Base-by-base conservation (phyloP, 1,140 invertebrate species). In the Stenopsyche tienmushanensis region DNA sequence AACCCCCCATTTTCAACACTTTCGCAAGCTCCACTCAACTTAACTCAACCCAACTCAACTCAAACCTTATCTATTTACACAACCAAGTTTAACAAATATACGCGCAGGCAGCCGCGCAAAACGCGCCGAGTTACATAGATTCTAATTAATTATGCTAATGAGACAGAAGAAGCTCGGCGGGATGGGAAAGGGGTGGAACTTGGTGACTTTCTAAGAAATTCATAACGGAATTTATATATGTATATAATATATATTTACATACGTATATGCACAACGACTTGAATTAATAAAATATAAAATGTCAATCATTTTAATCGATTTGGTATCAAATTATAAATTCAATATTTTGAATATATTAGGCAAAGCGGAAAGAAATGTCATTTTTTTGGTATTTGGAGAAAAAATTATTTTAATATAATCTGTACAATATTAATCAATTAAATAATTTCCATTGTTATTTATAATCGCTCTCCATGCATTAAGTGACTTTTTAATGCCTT, bases 111-210 rank as follows among this genome's bases (percentile, higher is more conserved):
- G 66, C 54, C 44, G 55, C 42, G 60, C 66, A 63, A 67, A 67
- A 64, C 67, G 67, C 67, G 64, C 64, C 60, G 57, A 70, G 59
- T 65, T 70, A 70, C 68, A 70, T 70, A 67, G 68, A 70, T 70
- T 70, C 68, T 70, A 70, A 70, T 70, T 70, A 70, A 70, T 70
- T 70, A 70, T 70, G 68, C 68, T 70, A 70, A 70, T 70, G 68
- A 70, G 68, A 64, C 54, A 64, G 64, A 70, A 66, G 52, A 64
- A 54, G 62, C 45, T 47, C 13, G 55, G 18, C n/a, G 50, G 55
- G 57, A 34, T n/a, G 54, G 29, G 17, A 42, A n/a, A 41, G 25
- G 24, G 45, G 13, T 52, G 42, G 39, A 3, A 15, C 9, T 13
- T 21, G 3, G 3, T 18, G 15, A 49, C 50, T 53, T 53, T 53